phyloP scores from a whole-genome alignment of 2,888 invertebrate genomes.

The Malthinus seriepunctatus region DNA sequence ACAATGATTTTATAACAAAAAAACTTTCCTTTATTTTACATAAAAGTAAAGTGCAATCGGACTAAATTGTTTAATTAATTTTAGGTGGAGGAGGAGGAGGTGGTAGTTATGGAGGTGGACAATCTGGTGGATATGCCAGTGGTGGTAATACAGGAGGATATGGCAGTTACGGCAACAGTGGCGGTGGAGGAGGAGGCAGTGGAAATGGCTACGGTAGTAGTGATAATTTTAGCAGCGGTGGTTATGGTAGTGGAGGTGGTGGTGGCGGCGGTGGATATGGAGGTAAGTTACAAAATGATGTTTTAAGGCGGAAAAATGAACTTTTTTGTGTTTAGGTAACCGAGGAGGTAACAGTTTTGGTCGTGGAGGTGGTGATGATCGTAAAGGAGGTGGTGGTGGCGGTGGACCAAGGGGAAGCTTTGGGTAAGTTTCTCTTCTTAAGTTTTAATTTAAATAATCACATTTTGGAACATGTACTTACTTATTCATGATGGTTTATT shows the following conservation, averaged over 20 bases:
- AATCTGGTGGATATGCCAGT: constrained; percentile 25
- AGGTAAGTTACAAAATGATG: constrained; percentile 15
- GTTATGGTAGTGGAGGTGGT: constrained; percentile 16
- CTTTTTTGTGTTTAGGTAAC: constrained; percentile 26
- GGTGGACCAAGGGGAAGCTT: constrained; percentile 61
- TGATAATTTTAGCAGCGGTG: constrained; percentile 41
- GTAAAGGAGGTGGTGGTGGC: constrained; percentile 60
- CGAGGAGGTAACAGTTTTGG: constrained; percentile 34
- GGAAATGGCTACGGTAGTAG: constrained; percentile 54
- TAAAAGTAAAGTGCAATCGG: no score
- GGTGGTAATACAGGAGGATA: constrained; percentile 55
- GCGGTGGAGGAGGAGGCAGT: constrained; percentile 29
- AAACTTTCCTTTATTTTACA: neutral
- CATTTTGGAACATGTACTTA: neutral
- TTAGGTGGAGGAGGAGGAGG: constrained; percentile 29
- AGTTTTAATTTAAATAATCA: neutral
- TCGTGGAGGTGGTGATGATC: constrained; percentile 54
- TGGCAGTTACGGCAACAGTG: constrained; percentile 45
- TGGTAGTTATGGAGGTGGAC: constrained; percentile 14
- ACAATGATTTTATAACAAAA: constrained; percentile 35
- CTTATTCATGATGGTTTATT: neutral
- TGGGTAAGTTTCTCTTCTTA: constrained; percentile 58
- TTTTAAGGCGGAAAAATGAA: neutral
- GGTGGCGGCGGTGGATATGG: constrained; percentile 37
- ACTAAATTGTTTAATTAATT: constrained; percentile 5